Evolutionary conservation across 1,140 invertebrate species (phyloP), one percentile per base, ranked within the genome.

Genomic region (Caenorhabditis brenneri): DNA sequence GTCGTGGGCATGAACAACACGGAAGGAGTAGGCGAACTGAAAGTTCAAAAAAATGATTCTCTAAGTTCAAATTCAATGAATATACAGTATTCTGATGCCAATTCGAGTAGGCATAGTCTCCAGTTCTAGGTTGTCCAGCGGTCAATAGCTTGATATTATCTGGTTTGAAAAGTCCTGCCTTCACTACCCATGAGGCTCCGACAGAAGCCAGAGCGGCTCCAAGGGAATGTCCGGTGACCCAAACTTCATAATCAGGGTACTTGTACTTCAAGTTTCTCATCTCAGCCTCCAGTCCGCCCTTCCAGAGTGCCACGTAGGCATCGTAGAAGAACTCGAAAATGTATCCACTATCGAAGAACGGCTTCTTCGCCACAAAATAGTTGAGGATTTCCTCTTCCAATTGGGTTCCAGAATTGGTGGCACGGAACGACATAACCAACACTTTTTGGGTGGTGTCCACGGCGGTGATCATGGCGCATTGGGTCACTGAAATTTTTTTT

Each of bases 281-380:
- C 48, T 80, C 58, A 2, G 42, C 31, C 53, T 83, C 79, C 48
- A 86, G 42, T 42, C 86, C 86, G 4, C 36, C 84, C 2, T 82
- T 79, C 86, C 86, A 86, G 4, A 86, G 31, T 19, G 39, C 39
- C 36, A 78, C 16, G 69, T 85, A 86, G 9, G 80, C 86, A 51
- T 86, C 80, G 81, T 86, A 86, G 85, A 86, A 86, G 65, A 87
- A 86, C 29, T 83, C 78, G 65, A 80, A 83, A 15, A 86, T 60
- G 10, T 83, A 79, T 16, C 86, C 86, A 65, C 46, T 39, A 31
- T 60, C 86, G 42, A 86, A 83, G 60, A 86, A 86, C 7, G 39
- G n/a, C 2, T 33, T 60, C 60, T 84, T 60, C 1, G 84, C 36
- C 0, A 74, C 39, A n/a, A 82, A 82, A 36, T 39, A 74, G 24